Conservation (phyloP, 2,113 vertebrate genomes). For the Odobenus rosmarus region DNA sequence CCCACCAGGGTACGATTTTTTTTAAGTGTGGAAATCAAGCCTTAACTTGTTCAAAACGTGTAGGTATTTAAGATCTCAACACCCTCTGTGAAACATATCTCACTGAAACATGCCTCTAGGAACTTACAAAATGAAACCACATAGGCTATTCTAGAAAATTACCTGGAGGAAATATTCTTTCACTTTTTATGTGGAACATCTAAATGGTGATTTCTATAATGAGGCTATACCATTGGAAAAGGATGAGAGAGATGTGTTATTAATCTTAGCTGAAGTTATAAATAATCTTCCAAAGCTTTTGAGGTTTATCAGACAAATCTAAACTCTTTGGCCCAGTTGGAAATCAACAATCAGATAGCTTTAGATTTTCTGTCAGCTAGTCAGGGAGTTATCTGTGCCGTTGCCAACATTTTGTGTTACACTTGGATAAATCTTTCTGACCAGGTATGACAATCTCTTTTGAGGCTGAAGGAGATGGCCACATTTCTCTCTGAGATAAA, state of each 20-base stretch:
- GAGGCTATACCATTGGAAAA: not conserved
- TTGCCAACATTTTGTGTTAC: not conserved
- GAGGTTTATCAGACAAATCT: not conserved
- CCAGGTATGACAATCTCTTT: not conserved
- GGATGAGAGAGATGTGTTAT: not conserved
- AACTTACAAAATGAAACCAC: constrained; percentile 1
- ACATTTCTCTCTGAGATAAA: not conserved
- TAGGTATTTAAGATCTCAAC: constrained; percentile 1
- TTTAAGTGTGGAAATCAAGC: not conserved
- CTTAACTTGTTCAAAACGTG: not conserved
- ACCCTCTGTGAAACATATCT: not conserved
- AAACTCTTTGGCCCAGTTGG: not conserved
- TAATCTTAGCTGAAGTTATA: not conserved
- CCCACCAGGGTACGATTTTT: not conserved
- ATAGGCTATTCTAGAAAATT: constrained; percentile 1
- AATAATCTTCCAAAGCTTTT: not conserved
- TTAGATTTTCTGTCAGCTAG: not conserved
- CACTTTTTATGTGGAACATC: not conserved
- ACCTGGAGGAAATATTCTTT: not conserved
- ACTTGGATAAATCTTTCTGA: not conserved
- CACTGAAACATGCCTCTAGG: not conserved
- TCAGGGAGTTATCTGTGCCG: not conserved
- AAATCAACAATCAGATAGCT: not conserved
- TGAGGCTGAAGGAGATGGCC: not conserved
- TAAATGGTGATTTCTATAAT: not conserved